These are phyloP conservation scores for Danio rerio DNA, from an alignment of 2,113 vertebrate species.

Conservation along the genomic window GRCz12tu NC_133194.1:12290501-12291000, in stretches of 20 bases:
- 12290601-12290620: no score
- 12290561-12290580: no score
- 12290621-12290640: no score
- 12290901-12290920: slow-evolving; percentile 82
- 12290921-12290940: slow-evolving; percentile 1
- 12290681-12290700: slow-evolving; percentile 76
- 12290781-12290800: slow-evolving; percentile 78
- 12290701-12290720: slow-evolving; percentile 80
- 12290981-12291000: no score
- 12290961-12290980: no score
- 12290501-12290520: no score
- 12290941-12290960: neutral
- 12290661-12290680: neutral
- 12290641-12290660: no score
- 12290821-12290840: slow-evolving; percentile 66
- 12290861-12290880: slow-evolving; percentile 68
- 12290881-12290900: slow-evolving; percentile 68
- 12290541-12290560: no score
- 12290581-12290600: no score
- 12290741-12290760: slow-evolving; percentile 74
- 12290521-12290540: no score
- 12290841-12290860: slow-evolving; percentile 77
- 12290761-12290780: slow-evolving; percentile 75
- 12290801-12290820: slow-evolving; percentile 67
- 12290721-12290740: slow-evolving; percentile 79